phyloP scores from a whole-genome alignment of 2,113 vertebrate genomes.

The Willisornis vidua region DNA sequence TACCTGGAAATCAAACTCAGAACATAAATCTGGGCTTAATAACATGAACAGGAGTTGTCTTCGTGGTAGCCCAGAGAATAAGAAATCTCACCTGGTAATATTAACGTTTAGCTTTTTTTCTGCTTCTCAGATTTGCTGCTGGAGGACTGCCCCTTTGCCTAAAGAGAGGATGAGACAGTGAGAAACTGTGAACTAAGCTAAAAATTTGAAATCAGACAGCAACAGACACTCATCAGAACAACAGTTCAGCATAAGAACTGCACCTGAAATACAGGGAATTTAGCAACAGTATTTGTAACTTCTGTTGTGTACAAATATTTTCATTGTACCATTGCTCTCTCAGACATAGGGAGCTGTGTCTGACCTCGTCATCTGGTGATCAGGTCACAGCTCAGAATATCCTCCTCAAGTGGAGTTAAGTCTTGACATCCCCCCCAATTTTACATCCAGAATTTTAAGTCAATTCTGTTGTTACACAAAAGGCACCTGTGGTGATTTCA shows the following conservation, averaged over 20 bases:
- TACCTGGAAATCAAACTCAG: not conserved
- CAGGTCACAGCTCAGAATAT: not conserved
- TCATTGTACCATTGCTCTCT: not conserved
- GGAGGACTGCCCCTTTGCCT: conserved; percentile 69
- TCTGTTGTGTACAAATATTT: not conserved
- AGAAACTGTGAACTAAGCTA: not conserved
- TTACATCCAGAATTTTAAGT: rapidly evolving
- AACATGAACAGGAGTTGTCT: not conserved
- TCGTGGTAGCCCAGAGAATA: not conserved
- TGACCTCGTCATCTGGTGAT: not conserved
- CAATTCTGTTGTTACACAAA: not conserved
- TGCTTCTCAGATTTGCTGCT: conserved; percentile 71
- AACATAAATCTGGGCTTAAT: not conserved
- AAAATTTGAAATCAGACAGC: not conserved
- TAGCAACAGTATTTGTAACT: not conserved
- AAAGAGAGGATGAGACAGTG: not conserved
- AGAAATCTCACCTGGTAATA: conserved; percentile 52
- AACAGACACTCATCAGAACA: not conserved
- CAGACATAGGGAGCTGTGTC: not conserved
- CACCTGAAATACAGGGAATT: not conserved
- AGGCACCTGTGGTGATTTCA: not conserved
- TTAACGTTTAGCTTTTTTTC: conserved; percentile 71
- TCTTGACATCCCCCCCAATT: rapidly evolving
- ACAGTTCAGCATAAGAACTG: not conserved
- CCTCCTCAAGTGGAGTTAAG: not conserved